Evolutionary conservation across 1,140 invertebrate species (phyloP), one percentile per base, ranked within the genome.

Genomic region (Zophobas morio): DNA sequence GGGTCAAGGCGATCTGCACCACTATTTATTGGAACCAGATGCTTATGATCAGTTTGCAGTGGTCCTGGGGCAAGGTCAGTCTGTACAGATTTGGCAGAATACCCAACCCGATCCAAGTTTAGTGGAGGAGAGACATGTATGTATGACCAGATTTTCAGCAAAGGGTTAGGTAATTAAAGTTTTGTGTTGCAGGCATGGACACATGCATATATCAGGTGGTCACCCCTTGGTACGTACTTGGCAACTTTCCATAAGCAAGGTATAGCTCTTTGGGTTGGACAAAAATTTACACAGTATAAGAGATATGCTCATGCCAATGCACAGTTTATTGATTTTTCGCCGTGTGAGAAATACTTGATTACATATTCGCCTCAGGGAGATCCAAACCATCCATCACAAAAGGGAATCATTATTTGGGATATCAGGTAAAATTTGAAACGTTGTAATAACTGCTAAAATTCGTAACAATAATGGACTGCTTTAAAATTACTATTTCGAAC

Each of bases 271-370:
- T 99, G 98, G 98, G 98, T 96, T 60, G 98, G 98, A 0, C 94
- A 96, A 40, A 93, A 95, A 78, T 99, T 99, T 88, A 90, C 91
- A 4, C 96, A 98, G 86, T 94, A 99, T 78, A 94, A 95, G 84
- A 94, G 94, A 83, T 99, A 99, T 86, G 92, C 90, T 75, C 98
- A 99, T 86, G 89, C 91, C 1, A 93, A 94, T 81, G 98, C 98
- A 0, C 95, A 98, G 82, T 97, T 96, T 79, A 96, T 99, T 74
- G 98, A 99, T 81, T 99, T 99, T 86, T 99, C 98, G 51, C 98
- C 98, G 0, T 96, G 95, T 88, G 99, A 99, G 89, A 96, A 96
- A 88, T 99, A 98, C 86, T 86, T 99, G 51, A 96, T 99, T 0
- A 97, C 96, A 0, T 99, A 97, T 86, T 95, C 96, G 78, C 92